Evolutionary conservation across 2,888 invertebrate genomes (phyloP).

Genomic region (Thumatha senex): DNA sequence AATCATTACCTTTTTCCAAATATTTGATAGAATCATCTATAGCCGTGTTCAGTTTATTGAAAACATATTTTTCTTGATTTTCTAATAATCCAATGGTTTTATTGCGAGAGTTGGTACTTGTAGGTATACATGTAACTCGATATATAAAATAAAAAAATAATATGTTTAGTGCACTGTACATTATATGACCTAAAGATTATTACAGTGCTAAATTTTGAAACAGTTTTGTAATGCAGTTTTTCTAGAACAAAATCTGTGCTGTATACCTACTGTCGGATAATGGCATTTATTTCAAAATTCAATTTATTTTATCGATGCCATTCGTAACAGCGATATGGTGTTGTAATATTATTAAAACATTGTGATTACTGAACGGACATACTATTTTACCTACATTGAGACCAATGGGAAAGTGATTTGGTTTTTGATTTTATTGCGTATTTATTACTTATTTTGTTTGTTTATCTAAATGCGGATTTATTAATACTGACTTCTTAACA

Average conservation of each 20-base stretch:
- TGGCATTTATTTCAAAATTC: conserved; percentile 1
- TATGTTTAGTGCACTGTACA: background rate
- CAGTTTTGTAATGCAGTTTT: no score
- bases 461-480: no score
- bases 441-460: no score
- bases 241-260: no score
- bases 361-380: no score
- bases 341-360: no score
- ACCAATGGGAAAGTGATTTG: no score
- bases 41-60: conserved; percentile 39
- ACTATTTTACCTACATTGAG: no score
- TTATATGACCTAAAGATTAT: background rate
- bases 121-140: background rate
- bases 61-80: conserved; percentile 34
- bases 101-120: background rate
- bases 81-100: conserved; percentile 39
- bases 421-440: no score
- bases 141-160: background rate
- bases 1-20: conserved; percentile 42
- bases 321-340: no score
- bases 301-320: conserved; percentile 2
- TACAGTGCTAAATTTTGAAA: no score
- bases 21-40: conserved; percentile 50
- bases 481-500: no score
- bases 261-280: background rate